phyloP scores from a whole-genome alignment of 2,797 vertebrate species.

The Spheniscus humboldti region DNA sequence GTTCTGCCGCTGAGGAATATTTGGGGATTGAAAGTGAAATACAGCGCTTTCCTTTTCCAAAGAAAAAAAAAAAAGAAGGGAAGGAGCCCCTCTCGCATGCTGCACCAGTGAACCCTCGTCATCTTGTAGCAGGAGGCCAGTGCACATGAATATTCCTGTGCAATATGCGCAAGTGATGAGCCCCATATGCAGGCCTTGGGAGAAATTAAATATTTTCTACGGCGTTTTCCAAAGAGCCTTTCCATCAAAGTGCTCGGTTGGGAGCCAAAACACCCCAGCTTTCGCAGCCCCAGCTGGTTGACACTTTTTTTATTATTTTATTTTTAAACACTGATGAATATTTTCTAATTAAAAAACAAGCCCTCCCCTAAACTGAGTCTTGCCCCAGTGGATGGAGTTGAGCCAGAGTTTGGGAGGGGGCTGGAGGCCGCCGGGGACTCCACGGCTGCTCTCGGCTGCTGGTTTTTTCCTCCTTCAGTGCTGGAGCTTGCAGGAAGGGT shows the following conservation, averaged over 20 bases:
- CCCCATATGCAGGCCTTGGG: constrained; percentile 63
- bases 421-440: background rate
- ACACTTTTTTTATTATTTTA: constrained; percentile 36
- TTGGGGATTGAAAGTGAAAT: background rate
- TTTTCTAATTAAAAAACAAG: constrained; percentile 57
- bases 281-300: constrained; percentile 48
- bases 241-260: constrained; percentile 53
- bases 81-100: background rate
- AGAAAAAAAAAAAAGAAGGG: background rate
- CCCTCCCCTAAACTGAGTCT: background rate
- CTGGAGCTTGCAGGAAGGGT: background rate
- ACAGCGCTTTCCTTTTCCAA: background rate
- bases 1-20: constrained; percentile 1
- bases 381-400: background rate
- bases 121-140: constrained; percentile 59
- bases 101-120: background rate
- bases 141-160: constrained; percentile 56
- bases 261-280: constrained; percentile 53
- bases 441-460: background rate
- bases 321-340: constrained; percentile 38
- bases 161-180: constrained; percentile 51
- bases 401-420: constrained; percentile 8
- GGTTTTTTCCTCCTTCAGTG: background rate
- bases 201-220: constrained; percentile 60
- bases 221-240: constrained; percentile 49